Evolutionary conservation across 1,140 invertebrate genomes (phyloP), one percentile per base, ranked within the genome.

Genomic region (Cheumatopsyche charites): DNA sequence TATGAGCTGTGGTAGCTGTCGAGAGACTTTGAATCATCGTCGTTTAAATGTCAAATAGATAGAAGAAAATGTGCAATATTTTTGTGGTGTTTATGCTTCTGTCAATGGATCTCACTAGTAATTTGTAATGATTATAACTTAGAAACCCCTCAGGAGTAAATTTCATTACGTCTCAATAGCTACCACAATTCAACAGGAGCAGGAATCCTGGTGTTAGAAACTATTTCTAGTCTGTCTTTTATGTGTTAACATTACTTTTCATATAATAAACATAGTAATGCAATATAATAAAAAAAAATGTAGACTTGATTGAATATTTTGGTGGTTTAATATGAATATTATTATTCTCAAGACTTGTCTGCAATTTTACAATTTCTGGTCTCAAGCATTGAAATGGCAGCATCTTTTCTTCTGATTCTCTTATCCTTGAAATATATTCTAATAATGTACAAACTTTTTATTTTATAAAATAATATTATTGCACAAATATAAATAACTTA

Each of bases 161-260:
- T 13, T 47, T 47, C 11, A 47, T 7, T 55, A 23, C 21, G 23
- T 58, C 19, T 58, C 55, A 58, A 58, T 11, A 19, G 55, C 49
- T 68, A 36, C 66, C 66, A 68, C 66, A 68, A 47, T 47, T 68
- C 66, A 68, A 13, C 66, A 68, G 66, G 66, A 68, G 66, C 66
- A 68, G 66, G 66, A 55, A 68, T 68, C 66, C 66, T 68, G 66
- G 11, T 47, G 41, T 21, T 29, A 68, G 42, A 11, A 29, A 55
- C n/a, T 55, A 68, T 29, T 41, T 68, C 25, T 68, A 52, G 66
- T 55, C 63, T 43, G 43, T 47, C 42, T 43, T 66, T 66, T 21
- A 66, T 23, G 23, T 63, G 29, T 42, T 66, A 19, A 66, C 19
- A 66, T 66, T 63, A 21, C 19, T 45, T 66, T 25, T 21, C 12